A percentile compares a stretch with the other conserved stretches of the same genome.
phyloP scores from a whole-genome alignment of 1,140 invertebrate species.

The Adelges cooleyi region DNA sequence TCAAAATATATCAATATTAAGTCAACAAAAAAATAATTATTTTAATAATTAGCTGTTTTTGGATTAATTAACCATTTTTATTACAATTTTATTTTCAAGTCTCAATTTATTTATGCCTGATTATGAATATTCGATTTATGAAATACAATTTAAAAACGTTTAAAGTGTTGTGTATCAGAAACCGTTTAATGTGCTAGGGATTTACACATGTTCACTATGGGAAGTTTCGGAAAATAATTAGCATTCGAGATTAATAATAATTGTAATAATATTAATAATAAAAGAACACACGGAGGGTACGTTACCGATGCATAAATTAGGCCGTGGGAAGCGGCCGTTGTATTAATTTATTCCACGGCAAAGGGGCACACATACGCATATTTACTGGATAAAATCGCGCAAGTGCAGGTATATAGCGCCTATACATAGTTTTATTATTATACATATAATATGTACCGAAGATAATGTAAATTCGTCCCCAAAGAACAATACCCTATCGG shows the following conservation, averaged over 20 bases:
- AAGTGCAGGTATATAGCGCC: background rate
- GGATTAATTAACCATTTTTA: too few relatives aligned
- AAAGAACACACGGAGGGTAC: slow-evolving; percentile 18
- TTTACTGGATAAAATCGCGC: slow-evolving; percentile 10
- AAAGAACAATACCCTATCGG: slow-evolving; percentile 22
- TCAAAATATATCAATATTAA: too few relatives aligned
- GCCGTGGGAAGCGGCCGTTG: slow-evolving; percentile 5
- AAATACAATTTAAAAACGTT: too few relatives aligned
- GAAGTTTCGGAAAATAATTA: slow-evolving; percentile 20
- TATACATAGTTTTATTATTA: too few relatives aligned
- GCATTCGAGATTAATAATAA: slow-evolving; percentile 20
- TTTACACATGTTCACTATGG: too few relatives aligned
- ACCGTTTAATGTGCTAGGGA: too few relatives aligned
- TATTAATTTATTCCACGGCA: slow-evolving; percentile 18
- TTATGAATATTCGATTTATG: too few relatives aligned
- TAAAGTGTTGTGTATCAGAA: too few relatives aligned
- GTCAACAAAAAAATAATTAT: too few relatives aligned
- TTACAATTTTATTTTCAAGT: too few relatives aligned
- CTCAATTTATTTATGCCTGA: too few relatives aligned
- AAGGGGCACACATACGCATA: slow-evolving; percentile 1
- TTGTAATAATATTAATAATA: background rate
- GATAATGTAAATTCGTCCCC: slow-evolving; percentile 24
- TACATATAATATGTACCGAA: slow-evolving; percentile 5
- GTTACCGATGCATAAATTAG: slow-evolving; percentile 25
- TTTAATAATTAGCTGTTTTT: too few relatives aligned